Base-by-base conservation (phyloP, 30 jellyfish, hydroid and myxozoan genomes). In the Aurelia sp. region DNA sequence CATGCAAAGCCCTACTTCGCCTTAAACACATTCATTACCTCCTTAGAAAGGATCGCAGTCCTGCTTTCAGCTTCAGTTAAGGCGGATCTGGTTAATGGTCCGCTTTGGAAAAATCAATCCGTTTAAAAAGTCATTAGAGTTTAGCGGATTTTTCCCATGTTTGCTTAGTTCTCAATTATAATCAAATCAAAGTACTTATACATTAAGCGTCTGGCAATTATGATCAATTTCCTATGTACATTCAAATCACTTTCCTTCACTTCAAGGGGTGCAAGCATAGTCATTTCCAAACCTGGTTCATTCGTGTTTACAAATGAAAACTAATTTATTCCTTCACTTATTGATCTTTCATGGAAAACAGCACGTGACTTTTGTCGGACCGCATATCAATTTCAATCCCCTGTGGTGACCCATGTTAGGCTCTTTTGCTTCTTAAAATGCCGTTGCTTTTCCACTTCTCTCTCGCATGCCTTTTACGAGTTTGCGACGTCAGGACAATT, bases 291-390 rank as follows among this genome's bases (percentile, higher is more conserved):
- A 72, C 63, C 82, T 44, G 72, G 82, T 74, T 58, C 33, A 58
- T 52, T 47, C 72, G 68, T 84, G 93, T 84, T 84, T 84, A 62
- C 93, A 87, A 70, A 71, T 59, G 82, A 84, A 73, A 84, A 65
- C 61, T 47, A 84, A 61, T 72, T 84, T 68, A 18, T 65, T 47
- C 40, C 86, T 77, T 40, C 53, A 27, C 22, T 38, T 72, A 41
- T 35, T 60, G 38, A 16, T 51, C 63, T 67, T 40, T 69, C 48
- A 65, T 84, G 17, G 13, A 52, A 38, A 59, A 73, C 93, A 84
- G 88, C 86, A 74, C 74, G 33, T 30, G 57, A 48, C 74, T 71
- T 19, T 74, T 84, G 82, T 84, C 87, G 84, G 84, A 47, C 31
- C 60, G 63, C 82, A 65, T 84, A 84, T 84, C 93, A 30, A 47